A percentile compares a stretch with the other conserved stretches of the same genome.
phyloP scores from a whole-genome alignment of 2,888 invertebrate species.

The Microctonus hyperodae region DNA sequence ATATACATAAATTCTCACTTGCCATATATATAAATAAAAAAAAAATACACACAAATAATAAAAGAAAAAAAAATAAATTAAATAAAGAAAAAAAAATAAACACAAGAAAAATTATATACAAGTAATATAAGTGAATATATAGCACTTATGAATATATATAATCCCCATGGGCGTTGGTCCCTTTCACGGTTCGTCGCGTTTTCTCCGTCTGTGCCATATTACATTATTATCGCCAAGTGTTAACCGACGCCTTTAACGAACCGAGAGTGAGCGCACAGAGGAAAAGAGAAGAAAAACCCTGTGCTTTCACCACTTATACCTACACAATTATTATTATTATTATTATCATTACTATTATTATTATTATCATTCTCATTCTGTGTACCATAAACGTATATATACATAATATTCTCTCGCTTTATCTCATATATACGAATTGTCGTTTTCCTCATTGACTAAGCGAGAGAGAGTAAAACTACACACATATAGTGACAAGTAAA shows the following conservation, averaged over 20 bases:
- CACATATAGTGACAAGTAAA: constrained; percentile 15
- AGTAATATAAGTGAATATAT: constrained; percentile 2
- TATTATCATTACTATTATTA: constrained; percentile 11
- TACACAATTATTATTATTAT: constrained; percentile 21
- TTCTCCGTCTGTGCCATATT: constrained; percentile 41
- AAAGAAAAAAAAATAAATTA: background rate
- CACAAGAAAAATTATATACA: too few species aligned
- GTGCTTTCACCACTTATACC: constrained; percentile 24
- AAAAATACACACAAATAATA: background rate
- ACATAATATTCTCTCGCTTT: constrained; percentile 15
- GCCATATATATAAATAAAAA: background rate
- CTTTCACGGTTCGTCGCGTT: constrained; percentile 31
- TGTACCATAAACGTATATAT: background rate
- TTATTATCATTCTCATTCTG: constrained; percentile 5
- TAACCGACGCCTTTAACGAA: constrained; percentile 52
- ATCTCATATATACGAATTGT: constrained; percentile 4
- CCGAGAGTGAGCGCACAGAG: constrained; percentile 43
- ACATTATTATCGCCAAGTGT: constrained; percentile 52
- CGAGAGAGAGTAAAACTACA: constrained; percentile 27
- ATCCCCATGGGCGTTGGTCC: constrained; percentile 7
- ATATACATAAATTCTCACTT: too few species aligned
- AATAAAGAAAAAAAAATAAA: background rate
- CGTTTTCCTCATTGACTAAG: constrained; percentile 22
- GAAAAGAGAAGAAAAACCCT: constrained; percentile 22
- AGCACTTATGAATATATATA: constrained; percentile 12